phyloP scores from a whole-genome alignment of 1,140 invertebrate species.

The Drosophila mojavensis region DNA sequence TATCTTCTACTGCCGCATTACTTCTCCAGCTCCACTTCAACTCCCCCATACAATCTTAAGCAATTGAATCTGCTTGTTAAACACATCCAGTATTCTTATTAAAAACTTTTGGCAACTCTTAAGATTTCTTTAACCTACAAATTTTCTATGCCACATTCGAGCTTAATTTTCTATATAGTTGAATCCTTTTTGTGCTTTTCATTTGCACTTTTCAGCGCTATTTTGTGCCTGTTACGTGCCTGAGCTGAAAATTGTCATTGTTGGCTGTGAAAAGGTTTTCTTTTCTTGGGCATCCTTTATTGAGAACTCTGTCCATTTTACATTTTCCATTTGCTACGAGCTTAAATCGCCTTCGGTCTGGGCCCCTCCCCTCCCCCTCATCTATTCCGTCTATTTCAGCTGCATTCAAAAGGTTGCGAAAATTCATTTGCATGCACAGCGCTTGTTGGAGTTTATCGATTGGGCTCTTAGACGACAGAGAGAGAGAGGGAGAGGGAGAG shows the following conservation, averaged over 20 bases:
- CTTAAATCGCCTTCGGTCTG: too few species aligned
- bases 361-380: neutral
- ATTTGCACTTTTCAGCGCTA: slow-evolving; percentile 1
- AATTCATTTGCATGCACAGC: slow-evolving; percentile 53
- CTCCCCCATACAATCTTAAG: too few species aligned
- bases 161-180: neutral
- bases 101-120: too few species aligned
- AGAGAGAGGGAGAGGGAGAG: too few species aligned
- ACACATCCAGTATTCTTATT: too few species aligned
- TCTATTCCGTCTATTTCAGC: neutral
- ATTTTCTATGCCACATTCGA: neutral
- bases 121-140: too few species aligned
- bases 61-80: too few species aligned
- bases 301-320: neutral
- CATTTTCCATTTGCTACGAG: neutral
- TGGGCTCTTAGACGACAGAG: slow-evolving; percentile 22
- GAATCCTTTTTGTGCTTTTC: neutral
- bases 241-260: slow-evolving; percentile 26
- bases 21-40: too few species aligned
- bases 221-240: slow-evolving; percentile 18
- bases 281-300: neutral
- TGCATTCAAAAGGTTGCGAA: slow-evolving; percentile 20
- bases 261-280: neutral
- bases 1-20: too few species aligned
- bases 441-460: slow-evolving; percentile 52